Evolutionary conservation across 2,113 vertebrate genomes (phyloP).

Genomic region (Chaetodon trifascialis): DNA sequence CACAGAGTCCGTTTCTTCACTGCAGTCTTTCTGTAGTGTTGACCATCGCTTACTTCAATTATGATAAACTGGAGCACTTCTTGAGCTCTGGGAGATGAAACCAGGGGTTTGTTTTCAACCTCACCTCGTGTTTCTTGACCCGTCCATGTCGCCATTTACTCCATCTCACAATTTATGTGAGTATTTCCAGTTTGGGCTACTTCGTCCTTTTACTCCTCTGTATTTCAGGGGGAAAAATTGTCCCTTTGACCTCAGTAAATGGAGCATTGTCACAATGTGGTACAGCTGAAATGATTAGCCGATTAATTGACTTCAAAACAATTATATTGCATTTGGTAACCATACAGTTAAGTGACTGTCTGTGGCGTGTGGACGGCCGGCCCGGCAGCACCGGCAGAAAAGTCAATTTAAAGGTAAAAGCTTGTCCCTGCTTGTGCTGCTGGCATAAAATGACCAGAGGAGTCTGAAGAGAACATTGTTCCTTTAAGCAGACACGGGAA

Average conservation of each 20-base stretch:
- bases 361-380: background rate
- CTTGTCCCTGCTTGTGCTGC: background rate
- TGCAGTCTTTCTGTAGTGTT: background rate
- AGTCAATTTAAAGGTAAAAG: background rate
- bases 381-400: background rate
- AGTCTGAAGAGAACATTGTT: constrained; percentile 33
- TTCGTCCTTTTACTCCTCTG: too few relatives aligned
- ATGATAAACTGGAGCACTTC: background rate
- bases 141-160: background rate
- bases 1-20: too few relatives aligned
- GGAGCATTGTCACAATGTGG: background rate
- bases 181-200: background rate
- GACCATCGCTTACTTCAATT: background rate
- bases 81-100: background rate
- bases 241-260: background rate
- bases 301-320: too few relatives aligned
- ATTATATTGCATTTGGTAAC: too few relatives aligned
- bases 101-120: background rate
- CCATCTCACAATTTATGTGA: background rate
- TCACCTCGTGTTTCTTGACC: background rate
- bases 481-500: constrained; percentile 6
- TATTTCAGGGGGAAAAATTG: background rate
- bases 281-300: background rate
- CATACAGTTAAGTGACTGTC: background rate
- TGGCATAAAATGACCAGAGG: background rate